phyloP scores from a whole-genome alignment of 1,140 invertebrate species.

The Drosophila punjabiensis region DNA sequence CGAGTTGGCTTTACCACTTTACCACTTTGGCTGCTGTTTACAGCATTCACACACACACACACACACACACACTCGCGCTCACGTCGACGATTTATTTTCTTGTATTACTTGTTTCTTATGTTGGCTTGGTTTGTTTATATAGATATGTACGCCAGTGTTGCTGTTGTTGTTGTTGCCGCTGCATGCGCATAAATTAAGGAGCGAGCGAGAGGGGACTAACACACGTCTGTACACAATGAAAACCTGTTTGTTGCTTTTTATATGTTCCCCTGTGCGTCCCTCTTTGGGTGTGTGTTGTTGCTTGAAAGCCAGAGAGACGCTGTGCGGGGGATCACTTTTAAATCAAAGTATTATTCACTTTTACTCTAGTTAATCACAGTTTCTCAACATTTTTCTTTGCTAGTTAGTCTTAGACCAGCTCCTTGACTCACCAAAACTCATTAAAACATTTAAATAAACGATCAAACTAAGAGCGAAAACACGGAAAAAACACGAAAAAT shows the following conservation, averaged over 20 bases:
- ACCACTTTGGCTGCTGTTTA: conserved; percentile 76
- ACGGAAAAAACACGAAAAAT: conserved; percentile 60
- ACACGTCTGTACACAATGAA: conserved; percentile 82
- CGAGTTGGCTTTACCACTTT: conserved; percentile 50
- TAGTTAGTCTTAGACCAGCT: neutral
- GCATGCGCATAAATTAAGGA: conserved; percentile 75
- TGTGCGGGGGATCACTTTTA: conserved; percentile 62
- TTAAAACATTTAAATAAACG: conserved; percentile 77
- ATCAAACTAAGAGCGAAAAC: conserved; percentile 76
- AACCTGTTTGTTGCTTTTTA: conserved; percentile 80
- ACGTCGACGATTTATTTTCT: conserved; percentile 70
- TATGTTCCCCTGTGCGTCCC: conserved; percentile 33
- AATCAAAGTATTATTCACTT: conserved; percentile 41
- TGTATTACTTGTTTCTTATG: conserved; percentile 78
- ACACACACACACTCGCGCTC: conserved; percentile 5
- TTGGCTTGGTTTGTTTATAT: conserved; percentile 65
- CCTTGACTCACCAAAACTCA: conserved; percentile 74
- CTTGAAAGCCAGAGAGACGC: conserved; percentile 47
- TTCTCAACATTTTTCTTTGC: neutral
- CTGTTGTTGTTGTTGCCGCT: conserved; percentile 46
- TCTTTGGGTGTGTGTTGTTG: conserved; percentile 63
- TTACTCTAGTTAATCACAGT: conserved; percentile 12
- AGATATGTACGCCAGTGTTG: conserved; percentile 47
- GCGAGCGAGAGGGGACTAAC: conserved; percentile 44
- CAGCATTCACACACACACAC: conserved; percentile 56